Percentiles rank a stretch among this genome's conserved stretches.
Conservation (phyloP, 2,113 vertebrate species). For the Pholis gunnellus region DNA sequence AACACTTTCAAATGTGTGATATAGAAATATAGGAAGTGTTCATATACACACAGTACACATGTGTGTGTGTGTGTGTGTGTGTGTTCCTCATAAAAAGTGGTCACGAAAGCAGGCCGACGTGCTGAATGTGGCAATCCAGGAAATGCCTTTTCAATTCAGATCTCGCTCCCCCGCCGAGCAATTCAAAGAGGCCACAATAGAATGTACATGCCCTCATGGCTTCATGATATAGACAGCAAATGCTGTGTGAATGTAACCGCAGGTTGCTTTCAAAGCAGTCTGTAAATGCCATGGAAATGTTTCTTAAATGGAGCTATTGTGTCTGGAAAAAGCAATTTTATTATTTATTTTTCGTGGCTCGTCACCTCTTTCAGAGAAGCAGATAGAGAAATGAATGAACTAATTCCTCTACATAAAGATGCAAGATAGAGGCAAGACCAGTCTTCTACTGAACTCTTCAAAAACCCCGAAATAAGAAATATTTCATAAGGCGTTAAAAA, state of each 20-base stretch:
- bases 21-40: not conserved
- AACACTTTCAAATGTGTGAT: not conserved
- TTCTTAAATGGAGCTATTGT: slow-evolving; percentile 45
- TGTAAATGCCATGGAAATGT: slow-evolving; percentile 36
- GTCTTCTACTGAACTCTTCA: not conserved
- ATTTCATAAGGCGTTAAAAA: not conserved
- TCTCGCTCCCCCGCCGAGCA: slow-evolving; percentile 43
- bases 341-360: not conserved
- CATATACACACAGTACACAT: not conserved
- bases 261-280: slow-evolving; percentile 55
- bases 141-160: slow-evolving; percentile 47
- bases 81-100: not conserved
- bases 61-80: not conserved
- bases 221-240: slow-evolving; percentile 32
- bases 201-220: slow-evolving; percentile 24
- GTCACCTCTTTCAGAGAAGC: slow-evolving; percentile 32
- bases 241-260: slow-evolving; percentile 36
- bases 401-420: slow-evolving; percentile 24
- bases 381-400: slow-evolving; percentile 34
- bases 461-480: not conserved
- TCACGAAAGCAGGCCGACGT: slow-evolving; percentile 6
- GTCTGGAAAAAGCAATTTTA: slow-evolving; percentile 29
- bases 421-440: slow-evolving; percentile 2
- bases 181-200: slow-evolving; percentile 54
- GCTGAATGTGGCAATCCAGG: slow-evolving; percentile 30